Percentiles rank a stretch among this genome's conserved stretches.
Evolutionary conservation across 2,797 vertebrate genomes (phyloP).

Genomic region (Takifugu ocellatus): DNA sequence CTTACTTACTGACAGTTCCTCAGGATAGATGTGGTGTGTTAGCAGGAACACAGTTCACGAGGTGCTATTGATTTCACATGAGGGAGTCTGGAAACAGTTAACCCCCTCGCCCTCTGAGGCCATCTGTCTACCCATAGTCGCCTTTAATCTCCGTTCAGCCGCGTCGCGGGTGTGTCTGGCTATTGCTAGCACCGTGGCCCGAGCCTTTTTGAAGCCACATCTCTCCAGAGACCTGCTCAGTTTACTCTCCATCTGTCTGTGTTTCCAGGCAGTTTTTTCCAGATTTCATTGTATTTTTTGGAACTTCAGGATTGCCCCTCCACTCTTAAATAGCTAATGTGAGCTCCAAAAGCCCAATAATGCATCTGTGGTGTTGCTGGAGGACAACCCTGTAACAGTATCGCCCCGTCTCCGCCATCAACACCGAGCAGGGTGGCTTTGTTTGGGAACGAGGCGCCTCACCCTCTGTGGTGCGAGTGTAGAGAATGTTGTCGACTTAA

Average conservation of each 20-base stretch:
- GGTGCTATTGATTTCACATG: constrained; percentile 50
- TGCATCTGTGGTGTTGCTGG: neutral
- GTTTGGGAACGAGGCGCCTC: constrained; percentile 29
- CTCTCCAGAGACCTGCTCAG: constrained; percentile 2
- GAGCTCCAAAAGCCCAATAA: too few relatives aligned
- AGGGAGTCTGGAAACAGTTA: constrained; percentile 26
- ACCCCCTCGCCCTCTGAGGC: constrained; percentile 29
- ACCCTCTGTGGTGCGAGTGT: constrained; percentile 20
- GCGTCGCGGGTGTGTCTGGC: constrained; percentile 21
- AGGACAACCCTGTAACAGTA: neutral
- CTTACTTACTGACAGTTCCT: constrained; percentile 23
- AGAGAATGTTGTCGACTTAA: constrained; percentile 4
- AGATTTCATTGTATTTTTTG: constrained; percentile 8
- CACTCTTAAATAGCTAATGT: too few relatives aligned
- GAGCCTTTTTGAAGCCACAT: constrained; percentile 35
- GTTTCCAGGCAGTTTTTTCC: constrained; percentile 9
- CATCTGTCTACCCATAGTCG: constrained; percentile 17
- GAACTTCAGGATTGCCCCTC: too few relatives aligned
- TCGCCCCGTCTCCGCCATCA: constrained; percentile 31
- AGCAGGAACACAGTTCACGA: constrained; percentile 42
- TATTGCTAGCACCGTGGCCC: constrained; percentile 14
- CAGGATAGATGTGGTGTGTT: constrained; percentile 33
- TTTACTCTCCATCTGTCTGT: neutral
- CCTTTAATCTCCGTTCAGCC: constrained; percentile 27
- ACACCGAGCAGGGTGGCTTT: constrained; percentile 27